Base-by-base conservation (phyloP, 2,888 invertebrate genomes). In the Brachyopa scutellaris region DNA sequence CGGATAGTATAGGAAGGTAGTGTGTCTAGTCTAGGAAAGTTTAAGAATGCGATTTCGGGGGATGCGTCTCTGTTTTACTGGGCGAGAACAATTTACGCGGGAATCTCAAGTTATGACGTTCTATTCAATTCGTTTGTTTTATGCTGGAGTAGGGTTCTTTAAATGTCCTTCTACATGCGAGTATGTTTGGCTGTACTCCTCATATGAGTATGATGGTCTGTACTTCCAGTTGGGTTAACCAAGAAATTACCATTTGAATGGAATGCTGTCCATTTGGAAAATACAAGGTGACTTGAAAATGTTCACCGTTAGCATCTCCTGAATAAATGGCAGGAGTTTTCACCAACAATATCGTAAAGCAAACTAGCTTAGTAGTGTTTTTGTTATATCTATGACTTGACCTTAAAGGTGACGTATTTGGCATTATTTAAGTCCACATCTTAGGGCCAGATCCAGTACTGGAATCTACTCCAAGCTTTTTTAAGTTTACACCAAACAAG, bases 251-350 rank as follows among this genome's bases (percentile, higher is more conserved):
- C 45, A 76, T 80, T 51, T 64, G 38, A 69, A 64, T 69, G 76
- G 76, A 66, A 76, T 76, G 69, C 29, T 76, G 80, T 69, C 80
- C 76, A 80, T 76, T 80, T 80, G 36, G n/a, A 61, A 26, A 21
- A 1, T 36, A 80, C 66, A 79, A 62, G 74, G 62, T 79, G 72
- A 4, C 2, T n/a, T n/a, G 0, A 2, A n/a, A 19, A 0, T 15
- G 33, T n/a, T 33, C 2, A 7, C 7, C 1, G 38, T 7, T n/a
- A n/a, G n/a, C n/a, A n/a, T n/a, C n/a, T n/a, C n/a, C n/a, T n/a
- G n/a, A n/a, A n/a, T n/a, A n/a, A n/a, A n/a, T n/a, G n/a, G n/a
- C n/a, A n/a, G n/a, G n/a, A n/a, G n/a, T n/a, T n/a, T n/a, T n/a
- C n/a, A n/a, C n/a, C n/a, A n/a, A n/a, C n/a, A n/a, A n/a, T n/a